These are phyloP conservation scores for Fragum sueziense DNA, from an alignment of 2,888 invertebrate genomes.

Conservation along the genomic window DNA sequence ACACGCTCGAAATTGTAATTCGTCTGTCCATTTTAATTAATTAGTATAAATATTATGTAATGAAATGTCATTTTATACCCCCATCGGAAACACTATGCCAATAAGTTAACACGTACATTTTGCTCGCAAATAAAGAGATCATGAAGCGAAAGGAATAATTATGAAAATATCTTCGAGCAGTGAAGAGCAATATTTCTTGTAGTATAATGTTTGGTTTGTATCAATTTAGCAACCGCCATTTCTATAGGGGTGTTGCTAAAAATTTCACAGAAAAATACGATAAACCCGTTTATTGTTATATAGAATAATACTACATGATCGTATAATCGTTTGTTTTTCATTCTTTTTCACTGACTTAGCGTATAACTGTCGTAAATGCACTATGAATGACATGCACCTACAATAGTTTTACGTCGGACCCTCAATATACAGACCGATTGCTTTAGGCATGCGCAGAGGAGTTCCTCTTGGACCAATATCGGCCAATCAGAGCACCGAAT, in stretches of 20 bases:
- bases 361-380: too few relatives aligned
- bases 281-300: conserved; percentile 7
- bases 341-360: too few relatives aligned
- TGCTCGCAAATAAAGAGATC: not conserved
- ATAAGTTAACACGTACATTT: too few relatives aligned
- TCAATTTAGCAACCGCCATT: not conserved
- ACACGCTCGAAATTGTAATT: too few relatives aligned
- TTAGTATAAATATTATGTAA: too few relatives aligned
- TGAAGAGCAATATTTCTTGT: not conserved
- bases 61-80: too few relatives aligned
- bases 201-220: not conserved
- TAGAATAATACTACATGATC: conserved; percentile 14
- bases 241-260: conserved; percentile 5
- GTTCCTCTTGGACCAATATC: not conserved
- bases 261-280: conserved; percentile 19
- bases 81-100: too few relatives aligned
- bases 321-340: conserved; percentile 25
- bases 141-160: not conserved
- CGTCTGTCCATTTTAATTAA: too few relatives aligned
- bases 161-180: not conserved
- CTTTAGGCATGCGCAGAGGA: conserved; percentile 11
- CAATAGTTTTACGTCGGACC: too few relatives aligned
- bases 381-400: too few relatives aligned
- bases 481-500: conserved; percentile 7
- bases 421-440: not conserved